These are phyloP conservation scores for Saxidomus purpurata DNA, from an alignment of 1,140 invertebrate genomes.

Conservation along the genomic window DNA sequence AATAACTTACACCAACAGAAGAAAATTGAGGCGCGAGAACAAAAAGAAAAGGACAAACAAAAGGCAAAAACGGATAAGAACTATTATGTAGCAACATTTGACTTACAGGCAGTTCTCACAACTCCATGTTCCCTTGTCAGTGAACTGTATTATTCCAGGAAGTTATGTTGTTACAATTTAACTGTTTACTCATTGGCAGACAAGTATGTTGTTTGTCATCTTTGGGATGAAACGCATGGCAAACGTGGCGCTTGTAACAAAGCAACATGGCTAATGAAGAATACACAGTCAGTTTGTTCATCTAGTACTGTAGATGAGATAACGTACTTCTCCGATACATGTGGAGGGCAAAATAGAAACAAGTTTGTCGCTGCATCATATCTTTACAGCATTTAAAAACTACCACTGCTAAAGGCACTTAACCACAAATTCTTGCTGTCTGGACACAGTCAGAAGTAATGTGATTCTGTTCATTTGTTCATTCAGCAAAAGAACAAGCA, in stretches of 20 bases:
- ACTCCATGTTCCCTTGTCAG: conserved; percentile 38
- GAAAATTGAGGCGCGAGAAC: conserved; percentile 25
- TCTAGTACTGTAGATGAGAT: conserved; percentile 14
- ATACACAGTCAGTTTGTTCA: background rate
- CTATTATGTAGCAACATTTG: conserved; percentile 47
- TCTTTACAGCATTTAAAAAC: conserved; percentile 8
- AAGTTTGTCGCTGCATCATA: conserved; percentile 21
- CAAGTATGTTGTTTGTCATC: background rate
- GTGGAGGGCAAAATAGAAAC: conserved; percentile 32
- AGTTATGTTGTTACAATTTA: background rate
- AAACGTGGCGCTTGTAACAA: background rate
- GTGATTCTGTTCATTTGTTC: conserved; percentile 26
- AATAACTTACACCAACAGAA: background rate
- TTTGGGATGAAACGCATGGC: background rate
- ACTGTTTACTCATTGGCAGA: background rate
- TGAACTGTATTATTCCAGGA: background rate
- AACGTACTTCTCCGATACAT: conserved; percentile 60
- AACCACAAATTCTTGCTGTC: conserved; percentile 26
- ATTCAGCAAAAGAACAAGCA: conserved; percentile 23
- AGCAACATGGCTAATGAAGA: conserved; percentile 3
- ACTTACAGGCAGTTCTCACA: conserved; percentile 39
- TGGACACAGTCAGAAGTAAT: conserved; percentile 38
- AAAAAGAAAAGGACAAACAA: conserved; percentile 36
- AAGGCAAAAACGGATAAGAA: background rate
- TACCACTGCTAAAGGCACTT: background rate